Evolutionary conservation across 2,888 invertebrate genomes (phyloP).

Genomic region (Iselma pallidipennis): DNA sequence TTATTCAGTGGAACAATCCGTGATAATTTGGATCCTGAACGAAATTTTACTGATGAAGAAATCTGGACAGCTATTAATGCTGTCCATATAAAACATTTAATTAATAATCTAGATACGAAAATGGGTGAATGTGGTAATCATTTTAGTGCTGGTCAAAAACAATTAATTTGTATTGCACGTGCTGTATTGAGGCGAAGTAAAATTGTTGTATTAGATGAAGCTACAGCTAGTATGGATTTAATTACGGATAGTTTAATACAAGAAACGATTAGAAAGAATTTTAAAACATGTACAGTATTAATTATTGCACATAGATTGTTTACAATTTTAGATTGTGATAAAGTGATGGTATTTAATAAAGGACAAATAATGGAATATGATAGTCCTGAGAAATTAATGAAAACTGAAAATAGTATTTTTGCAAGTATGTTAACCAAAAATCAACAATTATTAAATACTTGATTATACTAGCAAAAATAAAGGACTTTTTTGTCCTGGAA

Average conservation of each 20-base stretch:
- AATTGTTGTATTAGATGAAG: slow-evolving; percentile 63
- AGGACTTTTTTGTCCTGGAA: no score
- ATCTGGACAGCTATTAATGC: slow-evolving; percentile 84
- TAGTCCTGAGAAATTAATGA: slow-evolving; percentile 62
- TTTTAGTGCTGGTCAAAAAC: slow-evolving; percentile 62
- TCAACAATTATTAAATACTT: background rate
- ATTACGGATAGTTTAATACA: slow-evolving; percentile 78
- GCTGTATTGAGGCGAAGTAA: slow-evolving; percentile 58
- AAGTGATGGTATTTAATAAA: slow-evolving; percentile 78
- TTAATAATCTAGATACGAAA: slow-evolving; percentile 61
- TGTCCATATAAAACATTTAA: slow-evolving; percentile 72
- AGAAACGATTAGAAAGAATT: slow-evolving; percentile 72
- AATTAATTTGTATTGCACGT: slow-evolving; percentile 69
- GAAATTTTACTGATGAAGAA: slow-evolving; percentile 72
- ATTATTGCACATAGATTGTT: slow-evolving; percentile 83
- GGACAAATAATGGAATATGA: slow-evolving; percentile 77
- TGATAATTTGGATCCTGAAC: slow-evolving; percentile 86
- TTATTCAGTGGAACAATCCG: slow-evolving; percentile 84
- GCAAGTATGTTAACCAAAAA: slow-evolving; percentile 54
- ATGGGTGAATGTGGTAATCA: slow-evolving; percentile 33
- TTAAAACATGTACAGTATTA: slow-evolving; percentile 75
- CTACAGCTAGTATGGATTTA: slow-evolving; percentile 81
- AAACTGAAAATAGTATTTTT: slow-evolving; percentile 30
- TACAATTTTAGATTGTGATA: slow-evolving; percentile 84
- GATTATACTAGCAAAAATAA: no score